Percentiles rank a stretch among this genome's conserved stretches.
phyloP scores from a whole-genome alignment of 35 echinoderm and acorn worm genomes.

The Stichopus chloronotus region DNA sequence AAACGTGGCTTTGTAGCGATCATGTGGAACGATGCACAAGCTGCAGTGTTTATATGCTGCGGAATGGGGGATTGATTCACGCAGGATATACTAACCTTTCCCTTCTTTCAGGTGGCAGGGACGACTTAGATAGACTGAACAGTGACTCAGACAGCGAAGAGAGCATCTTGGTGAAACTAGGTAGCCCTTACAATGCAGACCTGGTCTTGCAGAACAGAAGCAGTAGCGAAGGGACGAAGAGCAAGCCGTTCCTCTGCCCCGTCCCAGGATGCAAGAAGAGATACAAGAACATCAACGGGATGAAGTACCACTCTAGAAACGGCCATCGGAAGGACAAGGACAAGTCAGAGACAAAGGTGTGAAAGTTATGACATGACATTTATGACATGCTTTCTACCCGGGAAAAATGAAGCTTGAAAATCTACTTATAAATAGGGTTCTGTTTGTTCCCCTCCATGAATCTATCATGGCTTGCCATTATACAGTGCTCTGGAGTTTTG shows the following conservation, averaged over 20 bases:
- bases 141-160: conserved; percentile 95
- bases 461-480: too few relatives aligned
- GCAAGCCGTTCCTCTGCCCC: conserved; percentile 93
- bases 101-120: conserved; percentile 64
- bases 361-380: too few relatives aligned
- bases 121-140: conserved; percentile 75
- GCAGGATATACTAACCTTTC: too few relatives aligned
- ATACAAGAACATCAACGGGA: conserved; percentile 98
- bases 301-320: conserved; percentile 98
- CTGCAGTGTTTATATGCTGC: too few relatives aligned
- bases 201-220: conserved; percentile 79
- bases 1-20: too few relatives aligned
- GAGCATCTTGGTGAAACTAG: conserved; percentile 77
- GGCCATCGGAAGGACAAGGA: conserved; percentile 94
- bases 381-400: neutral
- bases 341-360: conserved; percentile 41
- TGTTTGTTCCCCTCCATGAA: neutral
- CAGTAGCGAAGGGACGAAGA: conserved; percentile 61
- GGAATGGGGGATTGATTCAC: too few relatives aligned
- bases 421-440: neutral
- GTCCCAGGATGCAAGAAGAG: conserved; percentile 98
- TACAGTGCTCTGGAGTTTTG: too few relatives aligned
- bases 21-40: too few relatives aligned
- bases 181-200: conserved; percentile 83
- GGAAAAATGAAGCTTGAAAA: neutral